phyloP scores from a whole-genome alignment of 2,888 invertebrate species.

The Leptopilina syphax region DNA sequence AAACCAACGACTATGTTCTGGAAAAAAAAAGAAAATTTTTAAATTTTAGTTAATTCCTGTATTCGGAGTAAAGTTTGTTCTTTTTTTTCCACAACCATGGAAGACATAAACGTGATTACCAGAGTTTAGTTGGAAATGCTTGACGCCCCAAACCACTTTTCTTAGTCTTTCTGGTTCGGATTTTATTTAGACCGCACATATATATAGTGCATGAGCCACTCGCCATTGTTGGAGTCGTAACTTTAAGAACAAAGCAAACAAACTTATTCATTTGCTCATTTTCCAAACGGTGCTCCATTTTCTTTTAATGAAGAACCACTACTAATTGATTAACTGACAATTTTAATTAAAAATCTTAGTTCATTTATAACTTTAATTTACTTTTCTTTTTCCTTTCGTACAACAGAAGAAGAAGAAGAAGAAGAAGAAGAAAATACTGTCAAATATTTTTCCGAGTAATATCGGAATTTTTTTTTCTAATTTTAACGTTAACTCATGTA shows the following conservation, averaged over 20 bases:
- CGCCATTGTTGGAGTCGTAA: not conserved
- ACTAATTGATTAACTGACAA: not conserved
- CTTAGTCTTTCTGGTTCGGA: not conserved
- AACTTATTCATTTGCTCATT: constrained; percentile 7
- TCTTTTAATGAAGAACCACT: not conserved
- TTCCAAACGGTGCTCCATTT: not conserved
- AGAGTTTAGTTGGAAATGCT: constrained; percentile 24
- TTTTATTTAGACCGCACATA: constrained; percentile 1
- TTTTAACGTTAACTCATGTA: constrained; percentile 1
- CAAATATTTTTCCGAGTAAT: too few species aligned
- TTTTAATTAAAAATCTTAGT: not conserved
- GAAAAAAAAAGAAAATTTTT: too few species aligned
- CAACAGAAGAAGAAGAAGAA: too few species aligned
- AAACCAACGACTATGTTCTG: too few species aligned
- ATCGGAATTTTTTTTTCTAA: not conserved
- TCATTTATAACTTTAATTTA: not conserved
- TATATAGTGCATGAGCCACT: not conserved
- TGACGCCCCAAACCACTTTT: constrained; percentile 6
- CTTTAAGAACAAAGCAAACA: constrained; percentile 9
- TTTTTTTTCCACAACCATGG: not conserved
- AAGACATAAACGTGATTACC: constrained; percentile 29
- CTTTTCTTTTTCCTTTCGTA: too few species aligned
- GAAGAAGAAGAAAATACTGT: too few species aligned
- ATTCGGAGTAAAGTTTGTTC: constrained; percentile 14
- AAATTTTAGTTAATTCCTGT: not conserved